Conservation (phyloP, 2,888 invertebrate genomes). For the Drosophila silvestris region DNA sequence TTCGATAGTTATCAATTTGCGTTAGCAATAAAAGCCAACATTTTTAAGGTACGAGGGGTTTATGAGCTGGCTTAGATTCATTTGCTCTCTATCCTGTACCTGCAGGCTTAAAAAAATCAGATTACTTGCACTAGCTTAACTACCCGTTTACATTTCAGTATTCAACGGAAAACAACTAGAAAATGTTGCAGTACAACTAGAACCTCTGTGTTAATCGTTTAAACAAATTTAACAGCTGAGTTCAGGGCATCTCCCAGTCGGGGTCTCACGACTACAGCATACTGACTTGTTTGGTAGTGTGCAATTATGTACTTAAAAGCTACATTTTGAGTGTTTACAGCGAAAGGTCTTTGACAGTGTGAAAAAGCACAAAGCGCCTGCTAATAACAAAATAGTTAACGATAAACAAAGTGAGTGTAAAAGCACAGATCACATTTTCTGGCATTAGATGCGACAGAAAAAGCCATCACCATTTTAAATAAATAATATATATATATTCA, state of each 20-base stretch:
- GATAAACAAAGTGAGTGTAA: slow-evolving; percentile 2
- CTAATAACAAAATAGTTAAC: not conserved
- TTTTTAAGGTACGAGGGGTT: too few relatives aligned
- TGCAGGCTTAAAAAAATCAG: not conserved
- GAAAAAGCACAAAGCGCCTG: slow-evolving; percentile 10
- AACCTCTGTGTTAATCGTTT: not conserved
- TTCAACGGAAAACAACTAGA: not conserved
- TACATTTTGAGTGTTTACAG: slow-evolving; percentile 46
- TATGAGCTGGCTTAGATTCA: too few relatives aligned
- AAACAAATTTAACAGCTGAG: not conserved
- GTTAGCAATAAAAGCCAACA: too few relatives aligned
- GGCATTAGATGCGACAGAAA: not conserved
- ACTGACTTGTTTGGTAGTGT: slow-evolving; percentile 1
- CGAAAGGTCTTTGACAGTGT: slow-evolving; percentile 54
- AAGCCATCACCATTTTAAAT: too few relatives aligned
- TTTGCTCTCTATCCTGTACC: too few relatives aligned
- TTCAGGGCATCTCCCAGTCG: not conserved
- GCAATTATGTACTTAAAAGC: slow-evolving; percentile 40
- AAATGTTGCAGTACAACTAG: not conserved
- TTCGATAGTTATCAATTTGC: too few relatives aligned
- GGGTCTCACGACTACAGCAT: not conserved
- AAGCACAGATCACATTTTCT: not conserved
- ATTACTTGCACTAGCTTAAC: not conserved
- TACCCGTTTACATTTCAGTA: not conserved
- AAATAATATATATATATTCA: not conserved